Conservation (phyloP, 2,888 invertebrate species). For the Autographa pulchrina region DNA sequence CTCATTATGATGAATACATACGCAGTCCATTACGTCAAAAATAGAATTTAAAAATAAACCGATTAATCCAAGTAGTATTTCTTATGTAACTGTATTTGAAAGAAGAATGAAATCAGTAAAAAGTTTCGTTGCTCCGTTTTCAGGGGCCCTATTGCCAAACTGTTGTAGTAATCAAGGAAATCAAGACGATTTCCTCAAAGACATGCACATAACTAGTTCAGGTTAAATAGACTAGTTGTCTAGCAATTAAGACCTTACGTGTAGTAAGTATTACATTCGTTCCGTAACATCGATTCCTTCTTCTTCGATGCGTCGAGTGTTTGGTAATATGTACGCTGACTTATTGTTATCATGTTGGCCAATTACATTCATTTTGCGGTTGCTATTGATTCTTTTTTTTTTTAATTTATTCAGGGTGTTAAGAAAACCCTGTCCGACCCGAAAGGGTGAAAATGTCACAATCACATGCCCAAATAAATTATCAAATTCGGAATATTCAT, state of each 20-base stretch:
- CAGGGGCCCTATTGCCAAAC: slow-evolving; percentile 8
- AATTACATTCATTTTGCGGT: slow-evolving; percentile 25
- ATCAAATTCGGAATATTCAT: too few relatives aligned
- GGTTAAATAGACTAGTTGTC: slow-evolving; percentile 58
- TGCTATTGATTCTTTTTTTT: background rate
- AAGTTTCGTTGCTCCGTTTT: slow-evolving; percentile 18
- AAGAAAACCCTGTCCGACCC: too few relatives aligned
- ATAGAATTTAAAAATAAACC: background rate
- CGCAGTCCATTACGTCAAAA: background rate
- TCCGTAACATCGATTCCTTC: slow-evolving; percentile 82
- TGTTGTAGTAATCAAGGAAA: slow-evolving; percentile 48
- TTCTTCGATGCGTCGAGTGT: slow-evolving; percentile 61
- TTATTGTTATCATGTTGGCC: slow-evolving; percentile 40
- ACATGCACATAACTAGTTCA: slow-evolving; percentile 51
- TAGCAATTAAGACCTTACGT: slow-evolving; percentile 67
- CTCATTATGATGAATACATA: background rate
- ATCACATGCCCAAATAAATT: too few relatives aligned
- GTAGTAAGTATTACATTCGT: slow-evolving; percentile 81
- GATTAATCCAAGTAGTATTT: background rate
- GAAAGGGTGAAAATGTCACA: too few relatives aligned
- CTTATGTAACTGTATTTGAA: background rate
- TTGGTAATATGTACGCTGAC: slow-evolving; percentile 62
- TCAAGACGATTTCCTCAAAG: slow-evolving; percentile 57
- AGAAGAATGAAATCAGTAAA: slow-evolving; percentile 8
- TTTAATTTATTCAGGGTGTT: background rate